Percentiles rank a stretch among this genome's conserved stretches.
phyloP scores from a whole-genome alignment of 2,888 invertebrate genomes.

The Nymphalis urticae region DNA sequence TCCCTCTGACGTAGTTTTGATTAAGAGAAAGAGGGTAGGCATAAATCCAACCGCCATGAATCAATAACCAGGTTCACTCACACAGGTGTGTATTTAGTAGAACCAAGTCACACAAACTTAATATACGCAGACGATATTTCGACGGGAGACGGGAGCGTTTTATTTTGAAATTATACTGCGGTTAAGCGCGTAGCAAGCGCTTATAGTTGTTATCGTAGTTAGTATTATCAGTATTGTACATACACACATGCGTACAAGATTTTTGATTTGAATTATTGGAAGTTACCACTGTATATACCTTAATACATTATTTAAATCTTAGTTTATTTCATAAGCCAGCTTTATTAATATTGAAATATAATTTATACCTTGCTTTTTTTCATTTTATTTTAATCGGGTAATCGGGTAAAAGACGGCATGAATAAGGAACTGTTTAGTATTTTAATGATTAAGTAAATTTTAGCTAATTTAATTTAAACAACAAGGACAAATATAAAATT shows the following conservation, averaged over 20 bases:
- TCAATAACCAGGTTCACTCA: slow-evolving; percentile 76
- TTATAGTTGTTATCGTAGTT: neutral
- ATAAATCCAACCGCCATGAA: slow-evolving; percentile 75
- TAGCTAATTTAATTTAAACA: no score
- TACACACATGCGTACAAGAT: slow-evolving; percentile 25
- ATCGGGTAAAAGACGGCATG: no score
- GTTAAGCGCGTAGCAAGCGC: slow-evolving; percentile 37
- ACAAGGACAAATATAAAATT: neutral
- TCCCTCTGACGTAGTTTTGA: slow-evolving; percentile 67
- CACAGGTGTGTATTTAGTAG: slow-evolving; percentile 55
- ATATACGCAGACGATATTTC: slow-evolving; percentile 72
- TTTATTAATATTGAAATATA: no score
- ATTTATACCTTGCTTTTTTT: no score
- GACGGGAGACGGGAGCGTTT: slow-evolving; percentile 64
- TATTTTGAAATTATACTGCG: slow-evolving; percentile 67
- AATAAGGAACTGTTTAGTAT: no score
- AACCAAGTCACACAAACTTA: slow-evolving; percentile 61
- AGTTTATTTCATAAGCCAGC: neutral
- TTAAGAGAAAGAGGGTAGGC: slow-evolving; percentile 74
- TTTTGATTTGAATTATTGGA: slow-evolving; percentile 31
- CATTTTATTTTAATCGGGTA: no score
- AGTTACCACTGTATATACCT: slow-evolving; percentile 23
- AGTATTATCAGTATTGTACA: slow-evolving; percentile 12
- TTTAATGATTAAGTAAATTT: no score
- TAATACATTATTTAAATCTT: slow-evolving; percentile 25